Conservation (phyloP, 1,140 invertebrate genomes). For the Chironomus striatipennis region DNA sequence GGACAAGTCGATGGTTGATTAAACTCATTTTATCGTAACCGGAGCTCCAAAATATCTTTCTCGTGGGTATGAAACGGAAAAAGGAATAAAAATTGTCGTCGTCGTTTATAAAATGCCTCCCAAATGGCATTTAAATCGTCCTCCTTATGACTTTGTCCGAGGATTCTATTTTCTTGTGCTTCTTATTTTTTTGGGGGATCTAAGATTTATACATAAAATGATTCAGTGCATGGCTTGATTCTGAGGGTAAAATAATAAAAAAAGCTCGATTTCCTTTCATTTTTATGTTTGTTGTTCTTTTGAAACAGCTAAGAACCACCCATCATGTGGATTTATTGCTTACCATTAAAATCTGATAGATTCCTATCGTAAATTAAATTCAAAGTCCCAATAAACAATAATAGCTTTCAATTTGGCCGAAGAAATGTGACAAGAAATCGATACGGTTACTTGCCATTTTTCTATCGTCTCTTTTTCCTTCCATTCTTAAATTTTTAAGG, state of each 20-base stretch:
- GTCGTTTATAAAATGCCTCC: neutral
- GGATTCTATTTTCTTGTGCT: no score
- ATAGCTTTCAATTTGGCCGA: neutral
- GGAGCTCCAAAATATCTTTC: neutral
- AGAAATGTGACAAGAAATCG: neutral
- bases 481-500: no score
- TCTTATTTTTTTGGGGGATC: neutral
- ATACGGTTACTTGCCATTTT: neutral
- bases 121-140: neutral
- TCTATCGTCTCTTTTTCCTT: no score
- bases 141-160: neutral
- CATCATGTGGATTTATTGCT: neutral
- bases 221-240: neutral
- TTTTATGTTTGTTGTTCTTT: neutral
- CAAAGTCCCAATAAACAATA: conserved; percentile 9
- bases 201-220: neutral
- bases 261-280: neutral
- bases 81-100: neutral
- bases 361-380: conserved; percentile 21
- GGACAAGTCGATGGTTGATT: neutral
- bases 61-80: neutral
- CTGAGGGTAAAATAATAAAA: neutral
- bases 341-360: conserved; percentile 16
- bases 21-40: neutral
- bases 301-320: no score